Percentiles rank a stretch among this genome's conserved stretches.
phyloP scores from a whole-genome alignment of 2,797 vertebrate genomes.

The Hemibagrus guttatus region DNA sequence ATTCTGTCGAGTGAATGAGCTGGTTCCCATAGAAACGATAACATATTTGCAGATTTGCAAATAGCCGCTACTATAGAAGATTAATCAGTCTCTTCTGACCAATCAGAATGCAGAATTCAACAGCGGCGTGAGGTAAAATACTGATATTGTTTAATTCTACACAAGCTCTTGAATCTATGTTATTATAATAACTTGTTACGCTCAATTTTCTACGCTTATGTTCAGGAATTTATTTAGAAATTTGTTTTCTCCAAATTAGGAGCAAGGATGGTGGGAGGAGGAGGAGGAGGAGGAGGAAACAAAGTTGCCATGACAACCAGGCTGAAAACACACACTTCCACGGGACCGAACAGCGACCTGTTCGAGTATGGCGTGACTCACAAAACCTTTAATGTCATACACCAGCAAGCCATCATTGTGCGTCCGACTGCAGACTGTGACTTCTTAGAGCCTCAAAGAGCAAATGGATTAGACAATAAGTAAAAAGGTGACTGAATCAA shows the following conservation, averaged over 20 bases:
- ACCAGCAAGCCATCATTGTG: slow-evolving; percentile 75
- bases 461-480: slow-evolving; percentile 79
- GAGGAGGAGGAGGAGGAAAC: slow-evolving; percentile 35
- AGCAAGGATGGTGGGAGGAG: slow-evolving; percentile 32
- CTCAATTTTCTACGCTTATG: slow-evolving; percentile 61
- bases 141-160: slow-evolving; percentile 41
- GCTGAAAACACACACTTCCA: slow-evolving; percentile 67
- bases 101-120: neutral
- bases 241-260: slow-evolving; percentile 65
- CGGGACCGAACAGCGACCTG: slow-evolving; percentile 59
- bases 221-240: slow-evolving; percentile 61
- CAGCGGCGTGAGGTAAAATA: neutral
- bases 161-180: slow-evolving; percentile 59
- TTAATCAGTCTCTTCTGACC: neutral
- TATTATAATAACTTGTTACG: slow-evolving; percentile 53
- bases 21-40: neutral
- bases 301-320: slow-evolving; percentile 74
- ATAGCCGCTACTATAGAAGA: neutral
- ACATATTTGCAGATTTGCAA: neutral
- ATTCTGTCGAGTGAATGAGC: neutral
- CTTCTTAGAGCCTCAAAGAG: slow-evolving; percentile 77
- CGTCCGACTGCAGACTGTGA: slow-evolving; percentile 63
- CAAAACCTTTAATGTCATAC: slow-evolving; percentile 83
- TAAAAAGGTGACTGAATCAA: slow-evolving; percentile 82
- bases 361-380: slow-evolving; percentile 59